Evolutionary conservation across 2,888 invertebrate genomes (phyloP), one percentile per base, ranked within the genome.

Genomic region (Carcina quercana): DNA sequence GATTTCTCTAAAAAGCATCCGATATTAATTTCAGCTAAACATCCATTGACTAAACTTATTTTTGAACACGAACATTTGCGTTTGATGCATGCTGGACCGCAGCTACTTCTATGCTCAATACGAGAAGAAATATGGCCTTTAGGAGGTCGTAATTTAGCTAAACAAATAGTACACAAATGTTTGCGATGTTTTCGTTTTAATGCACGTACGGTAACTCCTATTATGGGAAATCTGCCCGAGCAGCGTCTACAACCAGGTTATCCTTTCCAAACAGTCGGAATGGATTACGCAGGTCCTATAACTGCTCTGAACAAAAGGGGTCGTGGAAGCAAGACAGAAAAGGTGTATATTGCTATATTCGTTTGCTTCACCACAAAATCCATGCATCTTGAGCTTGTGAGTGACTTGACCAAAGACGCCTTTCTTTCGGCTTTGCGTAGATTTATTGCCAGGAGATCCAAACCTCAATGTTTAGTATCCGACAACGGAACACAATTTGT

Each of bases 331-430:
- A 14, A 15, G 10, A 30, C 15, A 8, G 13, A 7, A 13, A 22
- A 27, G 5, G 28, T 8, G 12, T 28, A 28, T 20, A 13, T 28
- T 8, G 7, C 20, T 3, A 10, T 43, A 15, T 38, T 42, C 17
- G 29, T 43, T 7, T 41, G 38, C 25, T 26, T 36, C 13, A 25
- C 20, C 10, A 42, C 42, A n/a, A 37, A 33, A 26, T 30, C 32
- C 2, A 10, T 40, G 3, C 40, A 40, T 13, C 25, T 39, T 15
- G 42, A 42, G 27, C 10, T 35, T 4, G 37, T 36, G 5, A 36
- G 36, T 14, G 38, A 42, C 11, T 22, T 39, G 10, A 41, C 32
- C 14, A 37, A 35, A 4, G 17, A 35, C 12, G 34, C 30, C 8
- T 40, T 37, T 35, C 27, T 38, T 24, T 15, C 35, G 15, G 26